Conservation (phyloP, 1,140 invertebrate species). For the Drosophila albomicans region DNA sequence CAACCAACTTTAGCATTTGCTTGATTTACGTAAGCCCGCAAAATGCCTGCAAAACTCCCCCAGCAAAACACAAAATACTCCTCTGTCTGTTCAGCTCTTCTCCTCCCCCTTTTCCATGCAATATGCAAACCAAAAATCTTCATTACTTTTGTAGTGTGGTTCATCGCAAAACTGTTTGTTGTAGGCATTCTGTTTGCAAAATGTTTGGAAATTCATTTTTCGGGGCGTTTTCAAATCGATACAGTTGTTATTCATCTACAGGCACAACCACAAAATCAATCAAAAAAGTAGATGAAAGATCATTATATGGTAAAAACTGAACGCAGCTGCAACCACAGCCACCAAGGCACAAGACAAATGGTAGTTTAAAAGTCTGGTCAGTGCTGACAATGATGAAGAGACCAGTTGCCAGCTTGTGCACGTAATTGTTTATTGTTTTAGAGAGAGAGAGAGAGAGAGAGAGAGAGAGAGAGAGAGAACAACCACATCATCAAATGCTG, state of each 20-base stretch:
- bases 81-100: not conserved
- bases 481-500: not conserved
- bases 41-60: conserved; percentile 4
- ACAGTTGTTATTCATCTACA: conserved; percentile 18
- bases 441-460: too few species aligned
- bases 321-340: conserved; percentile 36
- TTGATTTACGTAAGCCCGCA: conserved; percentile 34
- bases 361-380: conserved; percentile 66
- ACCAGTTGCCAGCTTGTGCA: not conserved
- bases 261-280: conserved; percentile 75
- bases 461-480: not conserved
- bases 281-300: conserved; percentile 55
- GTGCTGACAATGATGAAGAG: conserved; percentile 38
- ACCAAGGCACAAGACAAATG: conserved; percentile 64
- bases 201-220: conserved; percentile 1
- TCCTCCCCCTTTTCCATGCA: not conserved
- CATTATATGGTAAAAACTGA: conserved; percentile 56
- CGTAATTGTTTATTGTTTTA: conserved; percentile 24
- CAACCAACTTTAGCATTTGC: conserved; percentile 50
- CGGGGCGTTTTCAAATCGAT: not conserved
- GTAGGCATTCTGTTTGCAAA: conserved; percentile 8
- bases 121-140: conserved; percentile 59
- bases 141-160: conserved; percentile 73
- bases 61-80: not conserved
- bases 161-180: conserved; percentile 40